Base-by-base conservation (phyloP, 1,140 invertebrate genomes). In the Spodoptera litura region DNA sequence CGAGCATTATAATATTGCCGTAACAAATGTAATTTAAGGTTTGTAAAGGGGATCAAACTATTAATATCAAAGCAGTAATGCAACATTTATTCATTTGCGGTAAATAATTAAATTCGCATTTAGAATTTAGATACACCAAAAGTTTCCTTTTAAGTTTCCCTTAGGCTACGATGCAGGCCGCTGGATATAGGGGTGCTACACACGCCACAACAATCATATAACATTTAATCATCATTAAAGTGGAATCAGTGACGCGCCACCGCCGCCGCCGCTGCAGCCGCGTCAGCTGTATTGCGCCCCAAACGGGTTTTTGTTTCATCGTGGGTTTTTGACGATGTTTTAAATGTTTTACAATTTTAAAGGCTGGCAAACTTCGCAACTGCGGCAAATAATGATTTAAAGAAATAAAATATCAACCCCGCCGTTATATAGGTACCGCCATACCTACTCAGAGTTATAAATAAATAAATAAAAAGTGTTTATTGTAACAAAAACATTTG, bases 161-260 rank as follows among this genome's bases (percentile, higher is more conserved):
- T 58, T 44, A 44, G 53, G 15, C n/a, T 35, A 9, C 15, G 59
- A 25, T 72, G 68, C 56, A 78, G 78, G 70, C 78, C 49, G 72
- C 78, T 51, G 49, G 70, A 71, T 35, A 35, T 58, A 73, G 78
- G 74, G 82, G 61, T 78, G 73, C 66, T 75, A 87, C 85, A 87
- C 90, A 90, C 87, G 89, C 81, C 80, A 83, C 87, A 85, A 88
- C 90, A 89, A 94, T 94, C 91, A 91, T 91, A 90, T 81, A 84
- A 84, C 89, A 88, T 91, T 94, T 93, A 94, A 94, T 94, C 93
- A 93, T 92, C 86, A 94, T 94, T 93, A 94, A 93, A 94, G 84
- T 79, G 78, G 86, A 90, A 94, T 94, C 93, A 93, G 89, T 81
- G 81, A 66, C 88, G 81, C 78, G 31, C 31, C 31, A 6, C 38